Evolutionary conservation across 2,113 vertebrate species (phyloP).

Genomic region (Candoia aspera): DNA sequence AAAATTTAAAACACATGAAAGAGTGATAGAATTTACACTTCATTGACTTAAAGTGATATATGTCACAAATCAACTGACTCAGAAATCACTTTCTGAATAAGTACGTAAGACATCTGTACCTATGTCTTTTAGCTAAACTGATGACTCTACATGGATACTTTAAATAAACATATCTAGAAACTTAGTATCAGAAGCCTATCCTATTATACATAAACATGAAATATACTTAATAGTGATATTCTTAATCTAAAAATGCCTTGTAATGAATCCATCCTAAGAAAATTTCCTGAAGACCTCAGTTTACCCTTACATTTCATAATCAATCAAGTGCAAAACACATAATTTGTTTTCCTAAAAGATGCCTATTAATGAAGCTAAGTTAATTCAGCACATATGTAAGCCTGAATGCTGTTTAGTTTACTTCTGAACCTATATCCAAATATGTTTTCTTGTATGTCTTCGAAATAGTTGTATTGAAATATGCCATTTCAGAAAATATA

Average conservation of each 20-base stretch:
- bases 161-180: slow-evolving; percentile 69
- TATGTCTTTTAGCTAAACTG: slow-evolving; percentile 72
- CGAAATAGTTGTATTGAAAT: background rate
- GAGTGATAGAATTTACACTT: slow-evolving; percentile 79
- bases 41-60: slow-evolving; percentile 73
- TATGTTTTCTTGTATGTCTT: background rate
- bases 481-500: background rate
- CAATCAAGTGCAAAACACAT: slow-evolving; percentile 24
- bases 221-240: slow-evolving; percentile 27
- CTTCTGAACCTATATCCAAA: background rate
- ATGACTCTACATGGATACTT: slow-evolving; percentile 70
- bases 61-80: slow-evolving; percentile 78
- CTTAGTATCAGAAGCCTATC: slow-evolving; percentile 70
- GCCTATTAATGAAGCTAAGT: slow-evolving; percentile 21
- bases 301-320: slow-evolving; percentile 39
- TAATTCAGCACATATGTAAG: background rate
- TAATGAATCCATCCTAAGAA: slow-evolving; percentile 33
- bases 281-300: slow-evolving; percentile 15
- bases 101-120: slow-evolving; percentile 74
- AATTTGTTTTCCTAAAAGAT: slow-evolving; percentile 24
- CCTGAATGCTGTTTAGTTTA: background rate
- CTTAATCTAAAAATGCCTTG: slow-evolving; percentile 50
- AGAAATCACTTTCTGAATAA: slow-evolving; percentile 80
- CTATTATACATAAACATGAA: slow-evolving; percentile 52
- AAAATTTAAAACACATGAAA: slow-evolving; percentile 72